A percentile compares a stretch with the other conserved stretches of the same genome.
Evolutionary conservation across 2,888 invertebrate genomes (phyloP).

Genomic region (Pyrrhosoma nymphula): DNA sequence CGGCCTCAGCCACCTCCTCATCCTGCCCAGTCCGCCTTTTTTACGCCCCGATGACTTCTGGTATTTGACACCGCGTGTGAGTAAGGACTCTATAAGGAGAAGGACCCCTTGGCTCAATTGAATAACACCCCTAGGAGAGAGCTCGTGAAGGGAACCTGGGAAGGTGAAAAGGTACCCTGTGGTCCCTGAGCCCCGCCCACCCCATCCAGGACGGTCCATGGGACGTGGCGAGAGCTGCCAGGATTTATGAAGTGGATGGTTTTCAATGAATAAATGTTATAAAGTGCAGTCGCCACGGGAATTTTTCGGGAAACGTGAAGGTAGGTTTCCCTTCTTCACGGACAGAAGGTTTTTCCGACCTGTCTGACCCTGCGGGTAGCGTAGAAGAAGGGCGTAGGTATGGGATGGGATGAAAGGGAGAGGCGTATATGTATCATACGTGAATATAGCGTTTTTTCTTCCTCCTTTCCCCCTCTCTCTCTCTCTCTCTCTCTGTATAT

Average conservation of each 20-base stretch:
- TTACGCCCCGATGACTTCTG: conserved; percentile 46
- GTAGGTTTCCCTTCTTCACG: not conserved
- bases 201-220: not conserved
- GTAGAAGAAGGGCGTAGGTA: not conserved
- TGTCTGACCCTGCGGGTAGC: not conserved
- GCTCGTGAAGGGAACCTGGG: not conserved
- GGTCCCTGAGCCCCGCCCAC: not conserved
- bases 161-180: not conserved
- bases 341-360: not conserved
- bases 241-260: conserved; percentile 62
- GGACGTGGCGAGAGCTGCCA: not conserved
- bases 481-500: no score
- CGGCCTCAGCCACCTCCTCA: conserved; percentile 2
- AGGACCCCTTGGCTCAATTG: conserved; percentile 40
- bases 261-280: conserved; percentile 61
- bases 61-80: conserved; percentile 64
- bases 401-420: not conserved
- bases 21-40: not conserved
- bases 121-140: not conserved
- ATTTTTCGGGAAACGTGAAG: not conserved
- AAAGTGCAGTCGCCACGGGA: conserved; percentile 36
- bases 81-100: conserved; percentile 66
- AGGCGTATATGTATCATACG: no score
- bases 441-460: no score
- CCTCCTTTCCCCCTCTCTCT: no score